These are phyloP conservation scores for Phalacrocorax carbo DNA, from an alignment of 2,113 vertebrate species.

Conservation along the genomic window DNA sequence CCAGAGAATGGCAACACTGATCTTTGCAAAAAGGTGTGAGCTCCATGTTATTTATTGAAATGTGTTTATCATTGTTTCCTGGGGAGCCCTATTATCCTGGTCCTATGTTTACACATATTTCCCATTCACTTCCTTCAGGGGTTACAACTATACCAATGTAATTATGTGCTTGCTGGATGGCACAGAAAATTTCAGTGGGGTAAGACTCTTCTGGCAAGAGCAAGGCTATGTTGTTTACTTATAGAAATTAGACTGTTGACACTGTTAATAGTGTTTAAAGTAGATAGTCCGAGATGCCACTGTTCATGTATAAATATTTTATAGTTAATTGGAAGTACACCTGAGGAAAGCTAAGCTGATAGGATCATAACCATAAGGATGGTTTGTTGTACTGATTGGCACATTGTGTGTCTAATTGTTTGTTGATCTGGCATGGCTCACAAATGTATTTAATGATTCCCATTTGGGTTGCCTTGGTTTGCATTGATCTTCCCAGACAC, in stretches of 20 bases:
- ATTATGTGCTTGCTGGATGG: neutral
- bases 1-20: neutral
- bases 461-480: constrained; percentile 34
- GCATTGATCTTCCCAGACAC: constrained; percentile 30
- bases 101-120: neutral
- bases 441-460: constrained; percentile 43
- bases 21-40: neutral
- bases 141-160: neutral
- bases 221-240: neutral
- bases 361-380: constrained; percentile 5
- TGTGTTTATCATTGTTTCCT: neutral
- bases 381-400: constrained; percentile 34
- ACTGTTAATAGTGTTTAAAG: constrained; percentile 35
- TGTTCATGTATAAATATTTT: neutral
- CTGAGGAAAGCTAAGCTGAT: constrained; percentile 34
- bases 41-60: neutral
- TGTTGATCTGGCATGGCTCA: neutral
- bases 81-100: neutral
- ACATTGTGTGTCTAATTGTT: constrained; percentile 20
- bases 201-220: neutral
- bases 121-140: neutral
- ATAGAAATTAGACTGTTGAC: constrained; percentile 31
- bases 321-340: constrained; percentile 39
- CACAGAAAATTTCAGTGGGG: neutral
- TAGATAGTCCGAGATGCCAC: constrained; percentile 4